phyloP scores from a whole-genome alignment of 2,797 vertebrate species.

The Pempheris klunzingeri region DNA sequence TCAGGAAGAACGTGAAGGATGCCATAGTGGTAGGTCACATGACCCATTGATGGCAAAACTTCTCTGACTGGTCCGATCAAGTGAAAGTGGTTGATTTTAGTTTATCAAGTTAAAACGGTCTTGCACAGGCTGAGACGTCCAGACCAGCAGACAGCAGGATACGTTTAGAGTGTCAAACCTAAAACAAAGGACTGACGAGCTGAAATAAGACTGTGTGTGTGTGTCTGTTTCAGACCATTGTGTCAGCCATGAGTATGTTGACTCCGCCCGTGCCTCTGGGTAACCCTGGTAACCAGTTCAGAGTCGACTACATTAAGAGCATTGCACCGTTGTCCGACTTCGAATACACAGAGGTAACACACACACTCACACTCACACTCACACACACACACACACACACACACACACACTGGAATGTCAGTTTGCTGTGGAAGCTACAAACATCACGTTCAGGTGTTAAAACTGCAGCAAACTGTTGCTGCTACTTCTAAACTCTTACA shows the following conservation, averaged over 20 bases:
- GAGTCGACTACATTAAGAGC: constrained; percentile 96
- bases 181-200: no score
- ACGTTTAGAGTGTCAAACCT: no score
- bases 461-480: no score
- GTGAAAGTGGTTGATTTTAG: not conserved
- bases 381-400: constrained; percentile 23
- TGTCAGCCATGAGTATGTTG: constrained; percentile 95
- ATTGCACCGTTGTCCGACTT: constrained; percentile 97
- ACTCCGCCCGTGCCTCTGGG: constrained; percentile 95
- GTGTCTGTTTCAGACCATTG: constrained; percentile 89
- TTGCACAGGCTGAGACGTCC: no score
- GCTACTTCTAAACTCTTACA: no score
- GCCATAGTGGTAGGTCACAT: constrained; percentile 94
- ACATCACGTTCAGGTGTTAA: no score
- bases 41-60: not conserved
- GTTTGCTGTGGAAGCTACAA: no score
- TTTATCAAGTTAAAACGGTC: no score
- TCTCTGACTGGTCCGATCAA: not conserved
- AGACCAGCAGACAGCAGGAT: no score
- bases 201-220: no score
- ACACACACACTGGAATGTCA: not conserved
- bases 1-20: constrained; percentile 98
- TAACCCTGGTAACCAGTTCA: constrained; percentile 93
- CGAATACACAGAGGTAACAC: constrained; percentile 94
- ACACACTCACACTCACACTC: constrained; percentile 26